These are phyloP conservation scores for Natrix natrix DNA, from an alignment of 2,797 vertebrate species.

Conservation along the genomic window DNA sequence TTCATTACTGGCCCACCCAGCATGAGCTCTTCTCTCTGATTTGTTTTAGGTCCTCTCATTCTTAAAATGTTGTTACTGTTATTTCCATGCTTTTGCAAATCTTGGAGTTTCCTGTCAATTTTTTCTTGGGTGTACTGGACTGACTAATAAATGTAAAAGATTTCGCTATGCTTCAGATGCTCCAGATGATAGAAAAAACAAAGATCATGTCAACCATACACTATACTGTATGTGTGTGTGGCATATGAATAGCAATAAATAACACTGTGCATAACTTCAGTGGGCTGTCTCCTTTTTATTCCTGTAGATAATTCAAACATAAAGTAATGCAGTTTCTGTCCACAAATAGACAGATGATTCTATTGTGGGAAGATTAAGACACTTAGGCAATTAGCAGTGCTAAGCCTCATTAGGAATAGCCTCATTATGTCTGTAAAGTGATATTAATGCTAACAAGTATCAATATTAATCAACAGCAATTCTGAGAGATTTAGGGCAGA, in stretches of 20 bases:
- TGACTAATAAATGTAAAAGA: background rate
- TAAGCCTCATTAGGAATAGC: conserved; percentile 12
- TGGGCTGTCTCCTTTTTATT: background rate
- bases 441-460: background rate
- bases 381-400: background rate
- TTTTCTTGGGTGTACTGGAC: background rate
- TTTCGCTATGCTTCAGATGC: background rate
- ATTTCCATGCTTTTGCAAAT: background rate
- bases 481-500: background rate
- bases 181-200: background rate
- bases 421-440: conserved; percentile 25
- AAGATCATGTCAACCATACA: background rate
- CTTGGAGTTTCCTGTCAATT: too few species aligned
- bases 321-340: background rate
- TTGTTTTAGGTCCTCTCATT: background rate
- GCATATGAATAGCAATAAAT: background rate
- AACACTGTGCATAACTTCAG: background rate
- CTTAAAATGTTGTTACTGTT: background rate
- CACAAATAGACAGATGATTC: background rate
- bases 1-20: too few species aligned
- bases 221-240: background rate
- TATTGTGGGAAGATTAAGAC: background rate
- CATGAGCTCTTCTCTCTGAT: background rate
- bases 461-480: background rate
- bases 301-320: background rate